Evolutionary conservation across 1,140 invertebrate species (phyloP).

Genomic region (Ridgeia piscesae): DNA sequence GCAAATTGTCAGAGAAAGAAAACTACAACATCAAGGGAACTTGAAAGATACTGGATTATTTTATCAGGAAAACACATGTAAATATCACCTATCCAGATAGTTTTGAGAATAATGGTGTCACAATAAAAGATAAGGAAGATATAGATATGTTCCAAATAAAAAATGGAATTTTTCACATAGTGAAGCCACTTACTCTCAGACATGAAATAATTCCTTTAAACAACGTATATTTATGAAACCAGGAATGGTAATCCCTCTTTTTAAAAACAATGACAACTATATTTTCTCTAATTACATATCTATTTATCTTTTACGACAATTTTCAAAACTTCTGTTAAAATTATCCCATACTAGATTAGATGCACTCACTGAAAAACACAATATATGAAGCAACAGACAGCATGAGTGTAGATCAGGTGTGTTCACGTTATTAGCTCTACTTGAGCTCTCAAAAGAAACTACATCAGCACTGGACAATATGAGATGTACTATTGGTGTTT

Average conservation of each 20-base stretch:
- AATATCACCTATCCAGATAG: no score
- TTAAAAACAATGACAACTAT: background rate
- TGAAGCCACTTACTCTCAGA: slow-evolving; percentile 2
- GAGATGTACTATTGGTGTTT: background rate
- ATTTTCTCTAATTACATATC: slow-evolving; percentile 9
- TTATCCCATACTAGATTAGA: background rate
- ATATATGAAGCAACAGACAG: background rate
- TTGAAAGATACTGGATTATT: background rate
- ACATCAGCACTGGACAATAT: background rate
- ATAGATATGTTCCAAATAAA: slow-evolving; percentile 1
- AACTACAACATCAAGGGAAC: background rate
- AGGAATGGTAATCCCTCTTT: background rate
- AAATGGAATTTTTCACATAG: background rate
- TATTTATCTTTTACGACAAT: background rate
- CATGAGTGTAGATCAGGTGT: background rate
- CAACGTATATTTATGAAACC: background rate
- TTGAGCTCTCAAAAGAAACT: background rate
- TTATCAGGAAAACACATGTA: no score
- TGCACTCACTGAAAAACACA: background rate
- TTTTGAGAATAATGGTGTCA: no score
- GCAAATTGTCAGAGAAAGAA: background rate
- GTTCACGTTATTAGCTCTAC: background rate
- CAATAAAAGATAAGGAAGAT: no score
- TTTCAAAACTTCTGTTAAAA: background rate
- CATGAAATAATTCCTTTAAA: background rate